phyloP scores from a whole-genome alignment of 64 coral and sea anemone species.

The Pachyseris speciosa region DNA sequence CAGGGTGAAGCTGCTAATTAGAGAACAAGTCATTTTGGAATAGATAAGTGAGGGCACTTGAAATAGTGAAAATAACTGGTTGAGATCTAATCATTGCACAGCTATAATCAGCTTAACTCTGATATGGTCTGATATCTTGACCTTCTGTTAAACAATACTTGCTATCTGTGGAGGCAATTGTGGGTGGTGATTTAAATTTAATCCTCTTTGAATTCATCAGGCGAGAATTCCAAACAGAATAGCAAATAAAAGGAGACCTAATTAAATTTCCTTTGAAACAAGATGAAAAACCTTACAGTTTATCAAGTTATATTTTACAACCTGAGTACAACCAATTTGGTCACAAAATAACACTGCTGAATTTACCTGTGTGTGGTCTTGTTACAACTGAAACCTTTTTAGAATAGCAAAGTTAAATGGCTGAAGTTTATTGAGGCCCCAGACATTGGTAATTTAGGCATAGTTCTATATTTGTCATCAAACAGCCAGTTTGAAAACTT shows the following conservation, averaged over 20 bases:
- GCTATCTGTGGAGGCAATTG: background rate
- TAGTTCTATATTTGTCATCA: too few species aligned
- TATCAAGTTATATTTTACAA: background rate
- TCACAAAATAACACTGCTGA: too few species aligned
- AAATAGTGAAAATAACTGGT: background rate
- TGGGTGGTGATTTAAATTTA: background rate
- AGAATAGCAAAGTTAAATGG: too few species aligned
- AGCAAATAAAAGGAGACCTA: background rate
- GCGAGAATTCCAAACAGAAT: background rate
- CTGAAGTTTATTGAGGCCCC: too few species aligned
- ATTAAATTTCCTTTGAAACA: background rate
- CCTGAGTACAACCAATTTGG: background rate
- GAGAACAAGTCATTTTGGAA: background rate
- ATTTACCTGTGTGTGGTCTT: too few species aligned
- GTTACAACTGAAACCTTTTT: too few species aligned
- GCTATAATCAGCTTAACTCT: background rate
- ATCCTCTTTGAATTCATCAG: slow-evolving; percentile 13
- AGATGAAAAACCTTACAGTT: background rate
- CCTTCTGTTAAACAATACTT: background rate
- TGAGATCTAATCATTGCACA: background rate
- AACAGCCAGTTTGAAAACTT: too few species aligned
- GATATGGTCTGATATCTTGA: background rate
- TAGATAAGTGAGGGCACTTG: background rate
- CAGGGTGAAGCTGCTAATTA: background rate
- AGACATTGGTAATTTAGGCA: too few species aligned